phyloP scores from a whole-genome alignment of 2,888 invertebrate genomes.

The Nineta flava region DNA sequence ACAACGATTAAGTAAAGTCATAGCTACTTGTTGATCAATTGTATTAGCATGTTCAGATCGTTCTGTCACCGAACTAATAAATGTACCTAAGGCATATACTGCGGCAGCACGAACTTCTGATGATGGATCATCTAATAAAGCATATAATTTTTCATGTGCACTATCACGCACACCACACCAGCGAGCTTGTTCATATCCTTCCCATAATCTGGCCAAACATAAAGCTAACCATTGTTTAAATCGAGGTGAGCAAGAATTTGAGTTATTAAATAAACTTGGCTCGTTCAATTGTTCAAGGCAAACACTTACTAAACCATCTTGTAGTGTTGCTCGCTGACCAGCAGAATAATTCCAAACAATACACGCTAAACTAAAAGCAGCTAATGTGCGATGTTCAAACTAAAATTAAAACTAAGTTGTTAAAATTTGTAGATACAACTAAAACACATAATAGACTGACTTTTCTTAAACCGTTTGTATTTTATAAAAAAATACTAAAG shows the following conservation, averaged over 20 bases:
- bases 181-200: slow-evolving; percentile 69
- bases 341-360: slow-evolving; percentile 79
- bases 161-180: slow-evolving; percentile 93
- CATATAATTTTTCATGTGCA: slow-evolving; percentile 90
- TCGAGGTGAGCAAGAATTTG: slow-evolving; percentile 30
- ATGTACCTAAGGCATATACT: slow-evolving; percentile 89
- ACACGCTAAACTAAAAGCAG: slow-evolving; percentile 88
- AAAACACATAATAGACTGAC: too few species aligned
- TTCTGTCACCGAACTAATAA: slow-evolving; percentile 68
- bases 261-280: slow-evolving; percentile 18
- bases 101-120: slow-evolving; percentile 91
- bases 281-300: slow-evolving; percentile 81
- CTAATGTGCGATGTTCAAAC: slow-evolving; percentile 77
- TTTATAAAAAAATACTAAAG: too few species aligned
- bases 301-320: slow-evolving; percentile 78
- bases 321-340: slow-evolving; percentile 81
- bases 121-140: slow-evolving; percentile 58
- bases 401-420: slow-evolving; percentile 20
- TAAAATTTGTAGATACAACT: too few species aligned
- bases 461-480: too few species aligned
- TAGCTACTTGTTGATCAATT: slow-evolving; percentile 84
- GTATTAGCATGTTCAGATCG: slow-evolving; percentile 87
- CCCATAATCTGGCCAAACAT: slow-evolving; percentile 82
- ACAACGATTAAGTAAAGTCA: slow-evolving; percentile 46
- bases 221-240: slow-evolving; percentile 82